Evolutionary conservation across 2,113 vertebrate genomes (phyloP), one percentile per base, ranked within the genome.

Genomic region (Craseonycteris thonglongyai): DNA sequence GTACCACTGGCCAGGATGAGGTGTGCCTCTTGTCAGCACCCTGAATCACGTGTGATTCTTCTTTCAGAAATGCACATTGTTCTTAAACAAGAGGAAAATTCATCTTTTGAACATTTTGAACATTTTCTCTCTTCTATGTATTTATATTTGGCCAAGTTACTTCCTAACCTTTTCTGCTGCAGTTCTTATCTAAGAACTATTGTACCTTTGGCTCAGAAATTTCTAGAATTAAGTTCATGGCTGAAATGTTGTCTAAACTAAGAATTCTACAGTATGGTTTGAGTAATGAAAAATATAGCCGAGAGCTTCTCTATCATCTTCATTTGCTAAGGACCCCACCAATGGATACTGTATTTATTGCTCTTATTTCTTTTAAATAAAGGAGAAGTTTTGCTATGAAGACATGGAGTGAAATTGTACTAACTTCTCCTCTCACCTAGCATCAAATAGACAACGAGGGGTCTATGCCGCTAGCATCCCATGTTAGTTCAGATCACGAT

Each of bases 301-400:
- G 7, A 75, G 56, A 45, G 30, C 7, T 38, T 19, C 71, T 95
- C 49, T 21, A 9, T 72, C 80, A 69, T 88, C 40, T 75, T 88
- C 47, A 51, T 58, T 63, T 54, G 58, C 78, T 59, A 65, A 45
- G 69, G n/a, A n/a, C 16, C 51, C 30, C 28, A 38, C 10, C n/a
- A 30, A 80, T 66, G 30, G 58, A 75, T 49, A 54, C 30, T 30
- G 22, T 35, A 42, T 61, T 56, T 7, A n/a, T 40, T 61, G 47
- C n/a, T 72, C 94, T 87, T 58, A 19, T 69, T 56, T 86, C 38
- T 76, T 91, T 94, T 75, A 94, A 91, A 83, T 65, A 76, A 72
- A 74, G 47, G 24, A 21, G 63, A 45, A 21, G 8, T 10, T 85
- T 92, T 65, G 18, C 30, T 74, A 54, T 49, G 35, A 66, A 59